Base-by-base conservation (phyloP, 2,888 invertebrate species). In the Ectemnius cavifrons region DNA sequence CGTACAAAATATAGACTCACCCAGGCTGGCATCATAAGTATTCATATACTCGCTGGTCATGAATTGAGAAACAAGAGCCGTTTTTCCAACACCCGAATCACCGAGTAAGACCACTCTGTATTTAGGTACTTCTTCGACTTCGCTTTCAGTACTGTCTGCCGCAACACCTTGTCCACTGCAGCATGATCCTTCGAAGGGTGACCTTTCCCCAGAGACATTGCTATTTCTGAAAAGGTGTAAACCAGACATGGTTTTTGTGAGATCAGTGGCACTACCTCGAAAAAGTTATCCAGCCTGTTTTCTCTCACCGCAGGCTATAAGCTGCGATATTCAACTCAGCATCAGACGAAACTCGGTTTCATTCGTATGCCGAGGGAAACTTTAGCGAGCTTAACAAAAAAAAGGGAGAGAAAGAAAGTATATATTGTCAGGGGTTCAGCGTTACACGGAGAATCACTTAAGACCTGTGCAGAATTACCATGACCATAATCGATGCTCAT, bases 11-110 rank as follows among this genome's bases (percentile, higher is more conserved):
- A 18, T 6, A 47, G n/a, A 3, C 56, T 94, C 92, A 97, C 97
- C 97, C 88, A 97, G 92, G 87, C 97, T 97, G 1, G 97, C 96
- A 89, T 98, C 97, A 91, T 98, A 98, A 0, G 97, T 97, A 91
- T 97, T 97, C 95, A 97, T 97, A 89, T 98, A 97, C 88, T 98
- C 98, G 79, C 97, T 97, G 45, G 98, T 97, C 96, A 97, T 97
- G 90, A 98, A 97, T 89, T 98, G 98, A 0, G 96, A 96, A 1
- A 97, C 97, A 28, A 98, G 92, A 1, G 97, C 96, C 0, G 97
- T 96, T 91, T 98, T 98, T 2, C 98, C 98, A 16, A 97, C 97
- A 0, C 97, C 97, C 0, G 96, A 94, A 85, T 96, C 96, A 0
- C 95, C 97, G 4, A 97, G 92, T 89, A 97, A 92, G 11, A 97